Evolutionary conservation across 2,888 invertebrate genomes (phyloP), one percentile per base, ranked within the genome.

Genomic region (Agrotis exclamationis): DNA sequence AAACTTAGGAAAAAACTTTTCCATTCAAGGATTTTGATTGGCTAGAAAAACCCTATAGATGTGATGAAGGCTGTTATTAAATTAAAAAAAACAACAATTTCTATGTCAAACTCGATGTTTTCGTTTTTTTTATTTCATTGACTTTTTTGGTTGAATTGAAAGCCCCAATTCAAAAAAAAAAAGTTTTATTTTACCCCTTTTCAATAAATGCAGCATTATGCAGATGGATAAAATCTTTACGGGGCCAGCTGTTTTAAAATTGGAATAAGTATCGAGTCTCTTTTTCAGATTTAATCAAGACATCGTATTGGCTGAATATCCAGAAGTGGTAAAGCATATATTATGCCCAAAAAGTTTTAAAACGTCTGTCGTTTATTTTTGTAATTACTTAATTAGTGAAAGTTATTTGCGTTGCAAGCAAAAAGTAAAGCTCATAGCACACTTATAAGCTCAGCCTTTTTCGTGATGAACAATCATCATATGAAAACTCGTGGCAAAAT

Each of bases 331-430:
- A 33, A 24, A 2, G 1, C 14, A 22, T 6, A 28, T 28, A 28
- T 33, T 33, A 28, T 44, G 2, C 33, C 22, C 0, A 53, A 22
- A 66, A 50, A 47, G 18, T 33, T 50, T 9, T 28, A 7, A 69
- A 50, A 33, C 45, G 13, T 45, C 24, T 16, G 18, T 18, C n/a
- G 16, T 57, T 65, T 9, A 53, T 73, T 58, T 39, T 47, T 65
- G 39, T 11, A 39, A 58, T 39, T 53, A 39, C 22, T 9, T 59
- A 16, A 54, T 58, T 28, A 65, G 51, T 58, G 39, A 74, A 73
- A 74, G 66, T 20, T 28, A 53, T 11, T 39, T 16, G n/a, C 58
- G 1, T 44, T 44, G 39, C 22, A 28, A 68, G 74, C 56, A 57
- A 57, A 74, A 56, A 50, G 18, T 33, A 56, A 56, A 33, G 18